These are phyloP conservation scores for Molossus alvarezi DNA, from an alignment of 2,797 vertebrate genomes.

Conservation along the genomic window DNA sequence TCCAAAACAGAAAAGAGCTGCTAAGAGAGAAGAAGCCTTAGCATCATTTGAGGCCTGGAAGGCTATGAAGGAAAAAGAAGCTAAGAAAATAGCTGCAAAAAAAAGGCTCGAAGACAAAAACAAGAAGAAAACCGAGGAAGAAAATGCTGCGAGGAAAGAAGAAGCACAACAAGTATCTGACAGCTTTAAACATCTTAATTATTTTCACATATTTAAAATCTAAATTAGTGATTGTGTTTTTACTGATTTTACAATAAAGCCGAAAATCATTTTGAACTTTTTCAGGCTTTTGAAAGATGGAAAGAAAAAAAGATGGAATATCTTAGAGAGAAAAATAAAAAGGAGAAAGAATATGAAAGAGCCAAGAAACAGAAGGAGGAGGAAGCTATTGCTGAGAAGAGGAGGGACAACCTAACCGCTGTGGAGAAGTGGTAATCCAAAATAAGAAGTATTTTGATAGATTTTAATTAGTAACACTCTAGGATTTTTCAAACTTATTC, in stretches of 20 bases:
- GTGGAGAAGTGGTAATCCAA: constrained; percentile 94
- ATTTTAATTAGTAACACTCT: neutral
- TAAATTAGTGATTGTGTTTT: neutral
- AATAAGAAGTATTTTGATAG: neutral
- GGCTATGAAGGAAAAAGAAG: constrained; percentile 92
- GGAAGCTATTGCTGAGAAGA: constrained; percentile 92
- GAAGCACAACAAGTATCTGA: constrained; percentile 92
- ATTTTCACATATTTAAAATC: neutral
- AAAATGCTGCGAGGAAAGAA: constrained; percentile 91
- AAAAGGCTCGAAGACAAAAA: constrained; percentile 90
- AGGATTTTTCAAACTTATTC: neutral
- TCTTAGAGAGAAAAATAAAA: constrained; percentile 92
- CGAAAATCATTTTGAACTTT: constrained; percentile 68
- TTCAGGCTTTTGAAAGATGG: constrained; percentile 97
- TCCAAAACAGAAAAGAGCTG: constrained; percentile 90
- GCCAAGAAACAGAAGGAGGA: constrained; percentile 91
- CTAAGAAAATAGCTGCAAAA: constrained; percentile 91
- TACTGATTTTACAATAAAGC: neutral
- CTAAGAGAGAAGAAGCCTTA: constrained; percentile 93
- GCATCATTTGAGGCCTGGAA: constrained; percentile 97
- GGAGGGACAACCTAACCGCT: constrained; percentile 91
- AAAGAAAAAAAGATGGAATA: constrained; percentile 92
- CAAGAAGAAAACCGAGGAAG: constrained; percentile 90
- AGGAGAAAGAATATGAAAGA: constrained; percentile 91
- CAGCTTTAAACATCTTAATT: neutral